phyloP scores from a whole-genome alignment of 2,888 invertebrate genomes.

The Actias luna region DNA sequence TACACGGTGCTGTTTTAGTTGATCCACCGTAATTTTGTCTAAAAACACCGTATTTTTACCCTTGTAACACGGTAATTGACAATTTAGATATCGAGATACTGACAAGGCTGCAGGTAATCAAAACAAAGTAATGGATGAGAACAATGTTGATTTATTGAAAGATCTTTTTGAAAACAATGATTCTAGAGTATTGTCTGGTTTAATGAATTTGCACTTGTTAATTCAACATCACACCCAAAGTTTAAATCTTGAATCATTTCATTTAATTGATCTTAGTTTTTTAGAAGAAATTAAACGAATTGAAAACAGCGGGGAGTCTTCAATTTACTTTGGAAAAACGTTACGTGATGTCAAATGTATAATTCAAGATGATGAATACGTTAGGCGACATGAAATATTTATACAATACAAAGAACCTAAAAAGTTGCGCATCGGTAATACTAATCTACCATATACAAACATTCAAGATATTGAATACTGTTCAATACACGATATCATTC shows the following conservation, averaged over 20 bases:
- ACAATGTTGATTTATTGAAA: background rate
- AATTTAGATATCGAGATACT: no score
- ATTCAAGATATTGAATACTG: slow-evolving; percentile 51
- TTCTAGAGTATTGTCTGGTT: background rate
- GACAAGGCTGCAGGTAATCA: background rate
- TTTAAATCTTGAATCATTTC: slow-evolving; percentile 28
- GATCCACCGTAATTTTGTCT: no score
- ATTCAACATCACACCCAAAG: slow-evolving; percentile 16
- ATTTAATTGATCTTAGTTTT: slow-evolving; percentile 50
- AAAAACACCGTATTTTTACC: no score
- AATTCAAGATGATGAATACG: slow-evolving; percentile 41
- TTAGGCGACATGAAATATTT: slow-evolving; percentile 54
- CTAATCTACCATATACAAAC: slow-evolving; percentile 50
- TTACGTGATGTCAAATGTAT: slow-evolving; percentile 57
- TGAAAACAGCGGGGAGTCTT: slow-evolving; percentile 23
- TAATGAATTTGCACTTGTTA: slow-evolving; percentile 16
- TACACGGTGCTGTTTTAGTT: no score
- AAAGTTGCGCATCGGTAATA: slow-evolving; percentile 44
- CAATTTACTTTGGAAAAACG: slow-evolving; percentile 60
- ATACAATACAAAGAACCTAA: slow-evolving; percentile 47
- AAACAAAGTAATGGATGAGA: background rate
- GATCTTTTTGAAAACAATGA: background rate
- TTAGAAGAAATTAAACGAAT: slow-evolving; percentile 51
- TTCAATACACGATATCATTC: slow-evolving; percentile 48
- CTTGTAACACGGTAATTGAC: no score